A percentile compares a stretch with the other conserved stretches of the same genome.
phyloP scores from a whole-genome alignment of 2,797 vertebrate species.

The Bucorvus abyssinicus region DNA sequence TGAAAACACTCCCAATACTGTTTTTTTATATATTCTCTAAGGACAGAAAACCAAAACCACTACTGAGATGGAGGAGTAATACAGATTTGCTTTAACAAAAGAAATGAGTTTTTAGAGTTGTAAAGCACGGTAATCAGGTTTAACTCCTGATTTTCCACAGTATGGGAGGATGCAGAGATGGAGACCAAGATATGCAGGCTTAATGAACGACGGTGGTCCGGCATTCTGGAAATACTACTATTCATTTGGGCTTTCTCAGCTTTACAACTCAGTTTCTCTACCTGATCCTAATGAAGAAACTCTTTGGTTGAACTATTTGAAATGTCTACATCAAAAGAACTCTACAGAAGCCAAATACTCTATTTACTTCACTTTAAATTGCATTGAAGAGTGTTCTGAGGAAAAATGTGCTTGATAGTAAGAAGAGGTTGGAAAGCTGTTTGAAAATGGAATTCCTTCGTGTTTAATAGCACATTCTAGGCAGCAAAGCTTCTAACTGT shows the following conservation, averaged over 20 bases:
- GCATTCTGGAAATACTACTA: background rate
- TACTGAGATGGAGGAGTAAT: background rate
- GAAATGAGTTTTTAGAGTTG: background rate
- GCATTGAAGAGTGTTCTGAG: constrained; percentile 7
- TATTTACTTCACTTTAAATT: background rate
- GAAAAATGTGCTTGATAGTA: background rate
- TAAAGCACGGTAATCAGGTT: background rate
- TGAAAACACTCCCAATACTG: background rate
- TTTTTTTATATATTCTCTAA: background rate
- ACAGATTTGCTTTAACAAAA: background rate
- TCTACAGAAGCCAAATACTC: background rate
- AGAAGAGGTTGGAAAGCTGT: background rate
- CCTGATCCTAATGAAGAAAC: background rate
- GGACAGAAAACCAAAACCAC: background rate
- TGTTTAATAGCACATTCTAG: background rate
- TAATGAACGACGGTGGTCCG: background rate
- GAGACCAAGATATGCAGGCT: background rate
- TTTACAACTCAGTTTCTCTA: background rate
- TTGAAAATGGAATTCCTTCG: constrained; percentile 8
- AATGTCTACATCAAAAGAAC: background rate
- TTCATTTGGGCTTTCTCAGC: background rate
- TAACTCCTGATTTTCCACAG: background rate
- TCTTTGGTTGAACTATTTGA: background rate
- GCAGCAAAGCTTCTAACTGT: background rate
- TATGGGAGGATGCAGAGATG: background rate